These are phyloP conservation scores for Sinocyclocheilus grahami DNA, from an alignment of 2,113 vertebrate species.

Conservation along the genomic window DNA sequence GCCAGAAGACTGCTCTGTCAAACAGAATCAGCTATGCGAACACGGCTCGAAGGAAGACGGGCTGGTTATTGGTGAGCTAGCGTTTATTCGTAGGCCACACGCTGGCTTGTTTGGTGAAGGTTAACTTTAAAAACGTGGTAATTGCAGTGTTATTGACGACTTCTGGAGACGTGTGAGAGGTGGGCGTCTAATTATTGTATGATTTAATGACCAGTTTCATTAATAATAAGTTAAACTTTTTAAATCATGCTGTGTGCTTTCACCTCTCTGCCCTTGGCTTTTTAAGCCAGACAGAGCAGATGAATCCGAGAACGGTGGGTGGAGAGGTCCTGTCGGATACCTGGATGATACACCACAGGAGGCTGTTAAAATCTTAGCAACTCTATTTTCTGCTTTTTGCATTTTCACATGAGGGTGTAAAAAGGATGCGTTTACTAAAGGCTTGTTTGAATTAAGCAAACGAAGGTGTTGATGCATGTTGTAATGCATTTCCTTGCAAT, in stretches of 20 bases:
- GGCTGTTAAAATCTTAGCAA: not conserved
- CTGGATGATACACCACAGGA: not conserved
- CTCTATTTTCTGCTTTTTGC: not conserved
- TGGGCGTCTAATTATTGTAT: conserved; percentile 59
- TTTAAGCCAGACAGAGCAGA: conserved; percentile 35
- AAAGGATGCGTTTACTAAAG: not conserved
- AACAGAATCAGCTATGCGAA: conserved; percentile 62
- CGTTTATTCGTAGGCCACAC: conserved; percentile 14
- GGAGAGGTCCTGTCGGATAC: conserved; percentile 19
- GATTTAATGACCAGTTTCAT: conserved; percentile 59
- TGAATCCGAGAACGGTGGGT: conserved; percentile 41
- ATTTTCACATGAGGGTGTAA: not conserved
- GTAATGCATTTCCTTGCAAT: conserved; percentile 56
- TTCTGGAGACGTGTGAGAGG: conserved; percentile 54
- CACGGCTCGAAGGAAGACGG: not conserved
- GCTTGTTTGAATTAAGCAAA: conserved; percentile 44
- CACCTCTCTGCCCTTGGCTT: conserved; percentile 43
- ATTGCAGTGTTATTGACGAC: conserved; percentile 57
- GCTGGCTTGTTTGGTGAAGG: conserved; percentile 66
- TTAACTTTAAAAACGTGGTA: conserved; percentile 54
- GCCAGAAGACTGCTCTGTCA: conserved; percentile 86
- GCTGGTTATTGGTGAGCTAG: conserved; percentile 40
- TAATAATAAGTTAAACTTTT: conserved; percentile 56
- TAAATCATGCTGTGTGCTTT: conserved; percentile 52
- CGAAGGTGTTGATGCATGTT: conserved; percentile 48